These are phyloP conservation scores for Cremastinae sp. DNA, from an alignment of 2,888 invertebrate species.

Conservation along the genomic window DNA sequence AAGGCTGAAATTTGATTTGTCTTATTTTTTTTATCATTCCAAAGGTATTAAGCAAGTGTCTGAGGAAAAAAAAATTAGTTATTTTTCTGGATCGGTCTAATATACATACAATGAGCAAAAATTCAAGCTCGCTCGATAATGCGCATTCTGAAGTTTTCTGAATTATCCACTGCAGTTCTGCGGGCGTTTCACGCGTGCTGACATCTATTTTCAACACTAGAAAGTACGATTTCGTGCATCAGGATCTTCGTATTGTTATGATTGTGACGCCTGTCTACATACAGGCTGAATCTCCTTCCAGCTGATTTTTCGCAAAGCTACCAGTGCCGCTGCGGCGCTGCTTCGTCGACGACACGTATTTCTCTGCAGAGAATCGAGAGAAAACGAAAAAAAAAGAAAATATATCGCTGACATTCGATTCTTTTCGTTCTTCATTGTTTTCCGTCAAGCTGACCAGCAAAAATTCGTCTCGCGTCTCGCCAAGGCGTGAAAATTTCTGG, in stretches of 20 bases:
- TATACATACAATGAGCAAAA: no score
- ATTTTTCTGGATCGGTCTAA: no score
- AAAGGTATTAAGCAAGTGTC: no score
- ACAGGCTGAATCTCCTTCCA: conserved; percentile 47
- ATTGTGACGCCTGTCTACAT: not conserved
- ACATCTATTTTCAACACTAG: conserved; percentile 27
- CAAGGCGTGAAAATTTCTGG: conserved; percentile 15
- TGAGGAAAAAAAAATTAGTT: no score
- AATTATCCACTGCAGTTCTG: not conserved
- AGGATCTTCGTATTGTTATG: not conserved
- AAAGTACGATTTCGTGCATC: not conserved
- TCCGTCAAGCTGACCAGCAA: not conserved
- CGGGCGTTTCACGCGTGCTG: conserved; percentile 10
- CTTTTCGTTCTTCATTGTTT: not conserved
- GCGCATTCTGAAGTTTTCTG: not conserved
- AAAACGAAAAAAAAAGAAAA: conserved; percentile 37
- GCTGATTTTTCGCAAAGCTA: conserved; percentile 35
- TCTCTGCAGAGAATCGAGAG: conserved; percentile 41
- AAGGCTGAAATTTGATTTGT: no score
- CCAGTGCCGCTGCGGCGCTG: conserved; percentile 44
- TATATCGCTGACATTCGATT: conserved; percentile 19
- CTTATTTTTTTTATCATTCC: no score
- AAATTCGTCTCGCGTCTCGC: conserved; percentile 10
- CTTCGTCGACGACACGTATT: conserved; percentile 53
- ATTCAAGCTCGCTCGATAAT: conserved; percentile 21